Conservation (phyloP, 2,797 vertebrate species). For the Nyctibius grandis region DNA sequence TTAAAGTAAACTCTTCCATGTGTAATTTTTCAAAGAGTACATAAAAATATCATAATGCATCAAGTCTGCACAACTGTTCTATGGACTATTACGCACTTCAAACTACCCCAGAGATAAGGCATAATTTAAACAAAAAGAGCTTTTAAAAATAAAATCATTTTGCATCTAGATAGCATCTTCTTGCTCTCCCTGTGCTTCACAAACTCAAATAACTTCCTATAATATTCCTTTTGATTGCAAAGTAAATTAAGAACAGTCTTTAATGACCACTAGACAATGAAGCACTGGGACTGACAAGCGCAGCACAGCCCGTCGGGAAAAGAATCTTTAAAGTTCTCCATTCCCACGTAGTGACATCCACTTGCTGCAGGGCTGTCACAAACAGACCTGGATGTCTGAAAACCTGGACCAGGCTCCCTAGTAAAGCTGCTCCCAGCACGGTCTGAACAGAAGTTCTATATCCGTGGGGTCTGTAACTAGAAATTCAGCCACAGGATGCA, state of each 20-base stretch:
- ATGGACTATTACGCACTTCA: background rate
- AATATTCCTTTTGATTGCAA: background rate
- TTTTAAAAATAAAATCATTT: conserved; percentile 2
- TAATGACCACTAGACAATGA: background rate
- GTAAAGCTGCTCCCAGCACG: fast-evolving
- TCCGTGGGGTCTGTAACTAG: fast-evolving
- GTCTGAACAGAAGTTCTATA: background rate
- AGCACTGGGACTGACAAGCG: background rate
- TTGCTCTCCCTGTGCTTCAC: background rate
- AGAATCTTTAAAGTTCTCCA: background rate
- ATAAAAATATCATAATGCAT: background rate
- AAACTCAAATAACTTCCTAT: background rate
- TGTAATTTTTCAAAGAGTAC: background rate
- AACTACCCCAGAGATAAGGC: background rate
- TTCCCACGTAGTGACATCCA: background rate
- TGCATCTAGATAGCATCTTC: background rate
- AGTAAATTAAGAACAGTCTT: background rate
- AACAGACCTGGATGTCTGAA: background rate
- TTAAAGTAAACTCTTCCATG: background rate
- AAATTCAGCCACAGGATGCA: background rate
- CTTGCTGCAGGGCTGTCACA: background rate
- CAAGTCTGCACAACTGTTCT: background rate
- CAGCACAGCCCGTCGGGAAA: background rate
- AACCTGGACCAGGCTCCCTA: background rate
- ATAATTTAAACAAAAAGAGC: background rate